A percentile compares a stretch with the other conserved stretches of the same genome.
phyloP scores from a whole-genome alignment of 2,113 vertebrate species.

The Caranx melampygus region DNA sequence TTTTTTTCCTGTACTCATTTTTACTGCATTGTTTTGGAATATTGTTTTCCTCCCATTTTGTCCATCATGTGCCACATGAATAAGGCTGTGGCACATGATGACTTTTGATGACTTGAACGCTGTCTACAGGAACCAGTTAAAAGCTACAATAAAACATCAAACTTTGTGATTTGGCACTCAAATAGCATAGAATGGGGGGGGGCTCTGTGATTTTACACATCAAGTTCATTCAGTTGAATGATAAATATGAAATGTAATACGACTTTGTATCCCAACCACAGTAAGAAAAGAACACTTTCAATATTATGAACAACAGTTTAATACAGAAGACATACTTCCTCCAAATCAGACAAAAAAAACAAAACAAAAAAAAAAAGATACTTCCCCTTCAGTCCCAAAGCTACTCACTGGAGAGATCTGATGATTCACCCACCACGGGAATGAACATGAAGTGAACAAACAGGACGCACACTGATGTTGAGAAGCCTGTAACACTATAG shows the following conservation, averaged over 20 bases:
- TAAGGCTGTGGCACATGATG: background rate
- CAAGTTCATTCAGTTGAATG: too few relatives aligned
- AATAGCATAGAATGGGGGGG: too few relatives aligned
- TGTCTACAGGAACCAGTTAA: background rate
- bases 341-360: slow-evolving; percentile 35
- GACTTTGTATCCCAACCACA: background rate
- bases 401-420: slow-evolving; percentile 49
- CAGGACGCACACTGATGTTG: slow-evolving; percentile 16
- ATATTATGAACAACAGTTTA: slow-evolving; percentile 69
- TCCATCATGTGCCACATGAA: background rate
- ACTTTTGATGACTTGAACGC: background rate
- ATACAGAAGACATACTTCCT: slow-evolving; percentile 57
- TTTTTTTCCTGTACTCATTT: background rate
- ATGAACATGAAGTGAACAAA: slow-evolving; percentile 57
- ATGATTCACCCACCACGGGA: slow-evolving; percentile 47
- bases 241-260: too few relatives aligned
- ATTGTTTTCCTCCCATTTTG: background rate
- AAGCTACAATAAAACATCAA: background rate
- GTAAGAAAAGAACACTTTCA: background rate
- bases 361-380: slow-evolving; percentile 29
- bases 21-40: background rate
- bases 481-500: slow-evolving; percentile 13
- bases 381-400: slow-evolving; percentile 38
- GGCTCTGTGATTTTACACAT: too few relatives aligned
- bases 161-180: background rate